Conservation (phyloP, 2,113 vertebrate species). For the Hemicordylus capensis region DNA sequence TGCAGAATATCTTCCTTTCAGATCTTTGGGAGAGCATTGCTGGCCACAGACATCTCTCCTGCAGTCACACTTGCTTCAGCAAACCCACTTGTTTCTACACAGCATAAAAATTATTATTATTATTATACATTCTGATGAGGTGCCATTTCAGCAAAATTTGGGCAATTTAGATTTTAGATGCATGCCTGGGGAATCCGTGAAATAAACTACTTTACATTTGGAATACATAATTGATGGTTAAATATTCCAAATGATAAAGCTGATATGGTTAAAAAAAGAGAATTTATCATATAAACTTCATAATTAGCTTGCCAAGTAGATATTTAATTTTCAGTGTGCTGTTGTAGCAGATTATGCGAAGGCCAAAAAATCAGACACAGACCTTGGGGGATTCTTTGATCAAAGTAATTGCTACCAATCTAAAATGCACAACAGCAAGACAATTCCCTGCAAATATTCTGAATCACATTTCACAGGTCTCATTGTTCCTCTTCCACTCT, state of each 20-base stretch:
- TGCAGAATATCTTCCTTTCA: background rate
- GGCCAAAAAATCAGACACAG: slow-evolving; percentile 29
- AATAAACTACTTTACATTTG: slow-evolving; percentile 28
- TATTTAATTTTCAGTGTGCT: slow-evolving; percentile 13
- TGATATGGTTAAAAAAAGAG: background rate
- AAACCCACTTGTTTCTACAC: background rate
- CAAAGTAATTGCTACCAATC: slow-evolving; percentile 44
- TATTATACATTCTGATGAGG: background rate
- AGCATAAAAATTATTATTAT: background rate
- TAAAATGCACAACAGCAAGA: slow-evolving; percentile 40
- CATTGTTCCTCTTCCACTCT: background rate
- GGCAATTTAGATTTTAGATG: slow-evolving; percentile 21
- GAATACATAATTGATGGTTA: slow-evolving; percentile 43
- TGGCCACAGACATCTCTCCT: background rate
- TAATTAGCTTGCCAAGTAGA: slow-evolving; percentile 25
- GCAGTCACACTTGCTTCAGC: background rate
- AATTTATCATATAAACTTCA: slow-evolving; percentile 32
- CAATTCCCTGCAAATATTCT: background rate
- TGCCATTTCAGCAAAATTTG: slow-evolving; percentile 25
- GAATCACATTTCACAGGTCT: background rate
- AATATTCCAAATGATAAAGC: slow-evolving; percentile 40
- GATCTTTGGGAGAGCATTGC: background rate
- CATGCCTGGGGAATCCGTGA: slow-evolving; percentile 3
- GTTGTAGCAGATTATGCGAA: slow-evolving; percentile 32
- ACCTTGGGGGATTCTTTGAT: slow-evolving; percentile 41